A percentile compares a stretch with the other conserved stretches of the same genome.
These are phyloP conservation scores for Agrotis puta DNA, from an alignment of 2,888 invertebrate species.

Conservation along the genomic window DNA sequence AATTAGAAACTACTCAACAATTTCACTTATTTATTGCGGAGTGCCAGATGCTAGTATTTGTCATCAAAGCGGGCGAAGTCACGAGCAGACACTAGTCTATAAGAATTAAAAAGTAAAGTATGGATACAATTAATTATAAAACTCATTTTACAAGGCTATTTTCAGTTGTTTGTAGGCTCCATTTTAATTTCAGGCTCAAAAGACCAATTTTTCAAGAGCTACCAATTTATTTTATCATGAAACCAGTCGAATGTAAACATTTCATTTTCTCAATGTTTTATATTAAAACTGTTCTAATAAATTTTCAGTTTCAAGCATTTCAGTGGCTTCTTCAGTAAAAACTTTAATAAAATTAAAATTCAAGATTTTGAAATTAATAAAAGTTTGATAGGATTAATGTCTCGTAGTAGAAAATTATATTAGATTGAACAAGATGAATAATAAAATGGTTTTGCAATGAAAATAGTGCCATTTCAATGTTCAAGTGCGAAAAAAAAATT, in stretches of 20 bases:
- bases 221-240: neutral
- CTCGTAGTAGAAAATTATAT: constrained; percentile 23
- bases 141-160: neutral
- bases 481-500: too few relatives aligned
- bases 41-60: too few relatives aligned
- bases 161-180: neutral
- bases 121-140: neutral
- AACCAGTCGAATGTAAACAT: constrained; percentile 2
- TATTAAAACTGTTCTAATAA: constrained; percentile 20
- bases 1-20: too few relatives aligned
- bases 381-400: constrained; percentile 8
- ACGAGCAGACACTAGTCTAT: too few relatives aligned
- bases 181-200: neutral
- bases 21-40: too few relatives aligned
- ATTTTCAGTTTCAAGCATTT: constrained; percentile 12
- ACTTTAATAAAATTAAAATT: constrained; percentile 35
- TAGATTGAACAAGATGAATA: constrained; percentile 37
- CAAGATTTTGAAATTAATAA: constrained; percentile 24
- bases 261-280: neutral
- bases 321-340: constrained; percentile 12
- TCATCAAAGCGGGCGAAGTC: too few relatives aligned
- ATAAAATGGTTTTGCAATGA: neutral
- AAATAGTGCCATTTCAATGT: too few relatives aligned
- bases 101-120: neutral
- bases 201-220: neutral